A percentile compares a stretch with the other conserved stretches of the same genome.
Conservation (phyloP, 2,113 vertebrate species). For the Eulemur macaco region DNA sequence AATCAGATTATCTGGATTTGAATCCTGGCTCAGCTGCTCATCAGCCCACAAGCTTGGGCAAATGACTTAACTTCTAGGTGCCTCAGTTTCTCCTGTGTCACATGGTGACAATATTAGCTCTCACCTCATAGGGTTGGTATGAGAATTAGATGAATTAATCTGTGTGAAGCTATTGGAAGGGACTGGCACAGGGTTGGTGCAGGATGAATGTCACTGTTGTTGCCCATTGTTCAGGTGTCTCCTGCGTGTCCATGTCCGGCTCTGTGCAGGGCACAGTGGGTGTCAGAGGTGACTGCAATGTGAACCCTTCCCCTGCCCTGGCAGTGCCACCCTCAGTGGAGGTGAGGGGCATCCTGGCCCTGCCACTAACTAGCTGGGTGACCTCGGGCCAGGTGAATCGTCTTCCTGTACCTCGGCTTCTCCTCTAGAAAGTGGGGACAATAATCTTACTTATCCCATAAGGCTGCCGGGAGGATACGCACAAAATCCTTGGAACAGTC, state of each 20-base stretch:
- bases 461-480: background rate
- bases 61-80: background rate
- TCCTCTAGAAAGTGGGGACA: background rate
- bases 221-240: background rate
- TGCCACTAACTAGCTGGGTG: background rate
- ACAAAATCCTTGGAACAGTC: background rate
- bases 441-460: rapidly evolving
- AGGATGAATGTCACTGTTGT: background rate
- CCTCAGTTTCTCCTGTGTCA: background rate
- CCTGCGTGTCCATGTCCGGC: too few species aligned
- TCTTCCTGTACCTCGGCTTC: background rate
- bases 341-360: background rate
- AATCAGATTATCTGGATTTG: background rate
- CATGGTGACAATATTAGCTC: background rate
- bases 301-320: background rate
- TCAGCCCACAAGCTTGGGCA: background rate
- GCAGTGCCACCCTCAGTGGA: background rate
- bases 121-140: background rate
- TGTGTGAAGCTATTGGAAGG: background rate
- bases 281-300: background rate
- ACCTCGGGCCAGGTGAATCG: background rate
- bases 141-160: background rate
- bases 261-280: background rate
- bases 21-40: background rate
- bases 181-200: background rate